Conservation (phyloP, 2,797 vertebrate species). For the Serranus cabrilla region DNA sequence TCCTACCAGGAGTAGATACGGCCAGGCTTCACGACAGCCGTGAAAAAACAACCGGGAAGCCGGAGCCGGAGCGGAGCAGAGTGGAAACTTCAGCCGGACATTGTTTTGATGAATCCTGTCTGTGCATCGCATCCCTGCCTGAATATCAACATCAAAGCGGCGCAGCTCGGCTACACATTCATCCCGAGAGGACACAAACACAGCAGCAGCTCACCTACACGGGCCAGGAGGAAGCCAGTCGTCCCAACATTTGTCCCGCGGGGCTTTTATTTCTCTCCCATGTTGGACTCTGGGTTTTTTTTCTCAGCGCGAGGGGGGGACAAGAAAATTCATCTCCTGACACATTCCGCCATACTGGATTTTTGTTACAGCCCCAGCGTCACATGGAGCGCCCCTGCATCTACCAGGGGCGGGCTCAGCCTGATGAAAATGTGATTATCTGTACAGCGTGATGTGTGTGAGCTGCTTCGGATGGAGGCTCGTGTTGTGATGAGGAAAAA, state of each 20-base stretch:
- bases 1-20: neutral
- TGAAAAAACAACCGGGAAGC: neutral
- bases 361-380: constrained; percentile 82
- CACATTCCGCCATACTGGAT: constrained; percentile 91
- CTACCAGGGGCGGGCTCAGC: constrained; percentile 76
- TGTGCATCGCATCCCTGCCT: constrained; percentile 72
- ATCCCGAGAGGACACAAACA: constrained; percentile 30
- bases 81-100: constrained; percentile 81
- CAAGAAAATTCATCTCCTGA: constrained; percentile 83
- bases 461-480: neutral
- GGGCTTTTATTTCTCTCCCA: constrained; percentile 68
- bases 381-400: constrained; percentile 85
- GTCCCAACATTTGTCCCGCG: constrained; percentile 65
- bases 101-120: constrained; percentile 77
- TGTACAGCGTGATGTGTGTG: neutral
- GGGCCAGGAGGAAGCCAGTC: constrained; percentile 55
- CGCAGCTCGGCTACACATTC: constrained; percentile 51
- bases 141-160: constrained; percentile 60
- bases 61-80: constrained; percentile 41
- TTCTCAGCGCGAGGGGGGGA: constrained; percentile 38
- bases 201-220: constrained; percentile 74
- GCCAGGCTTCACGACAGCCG: neutral
- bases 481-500: constrained; percentile 29
- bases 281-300: constrained; percentile 46
- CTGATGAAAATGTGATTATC: constrained; percentile 52